Evolutionary conservation across 2,888 invertebrate genomes (phyloP).

Genomic region (Philereme transversata): DNA sequence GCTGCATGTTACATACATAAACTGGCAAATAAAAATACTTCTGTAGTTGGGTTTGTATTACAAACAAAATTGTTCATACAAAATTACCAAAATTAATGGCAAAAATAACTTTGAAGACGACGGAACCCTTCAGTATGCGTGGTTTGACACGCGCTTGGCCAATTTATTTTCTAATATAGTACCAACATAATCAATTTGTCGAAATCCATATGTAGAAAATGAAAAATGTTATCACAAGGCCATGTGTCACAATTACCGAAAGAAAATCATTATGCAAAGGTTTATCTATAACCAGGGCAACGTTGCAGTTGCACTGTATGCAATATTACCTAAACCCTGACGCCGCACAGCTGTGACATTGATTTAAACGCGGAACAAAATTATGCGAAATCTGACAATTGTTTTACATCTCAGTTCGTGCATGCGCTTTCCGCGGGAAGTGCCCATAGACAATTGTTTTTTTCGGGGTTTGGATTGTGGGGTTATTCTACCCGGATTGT

Average conservation of each 20-base stretch:
- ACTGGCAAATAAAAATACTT: no score
- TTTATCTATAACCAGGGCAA: conserved; percentile 49
- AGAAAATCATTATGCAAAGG: conserved; percentile 42
- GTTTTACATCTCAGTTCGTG: conserved; percentile 42
- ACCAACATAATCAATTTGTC: neutral
- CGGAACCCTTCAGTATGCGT: no score
- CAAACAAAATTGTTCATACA: no score
- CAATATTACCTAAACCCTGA: conserved; percentile 47
- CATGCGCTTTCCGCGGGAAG: conserved; percentile 55
- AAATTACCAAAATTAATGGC: no score
- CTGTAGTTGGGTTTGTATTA: no score
- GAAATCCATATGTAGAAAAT: conserved; percentile 13
- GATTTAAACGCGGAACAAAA: conserved; percentile 57
- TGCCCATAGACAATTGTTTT: conserved; percentile 39
- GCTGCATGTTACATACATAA: no score
- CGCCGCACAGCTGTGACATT: conserved; percentile 55
- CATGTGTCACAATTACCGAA: conserved; percentile 38
- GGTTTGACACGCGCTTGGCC: no score
- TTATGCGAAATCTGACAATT: conserved; percentile 48
- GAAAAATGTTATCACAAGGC: conserved; percentile 29
- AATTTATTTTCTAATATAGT: no score
- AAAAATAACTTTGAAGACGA: no score
- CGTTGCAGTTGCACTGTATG: conserved; percentile 36
- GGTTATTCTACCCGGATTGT: conserved; percentile 28
- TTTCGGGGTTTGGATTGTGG: conserved; percentile 16